These are phyloP conservation scores for Eupsilia transversa DNA, from an alignment of 2,888 invertebrate genomes.

Conservation along the genomic window DNA sequence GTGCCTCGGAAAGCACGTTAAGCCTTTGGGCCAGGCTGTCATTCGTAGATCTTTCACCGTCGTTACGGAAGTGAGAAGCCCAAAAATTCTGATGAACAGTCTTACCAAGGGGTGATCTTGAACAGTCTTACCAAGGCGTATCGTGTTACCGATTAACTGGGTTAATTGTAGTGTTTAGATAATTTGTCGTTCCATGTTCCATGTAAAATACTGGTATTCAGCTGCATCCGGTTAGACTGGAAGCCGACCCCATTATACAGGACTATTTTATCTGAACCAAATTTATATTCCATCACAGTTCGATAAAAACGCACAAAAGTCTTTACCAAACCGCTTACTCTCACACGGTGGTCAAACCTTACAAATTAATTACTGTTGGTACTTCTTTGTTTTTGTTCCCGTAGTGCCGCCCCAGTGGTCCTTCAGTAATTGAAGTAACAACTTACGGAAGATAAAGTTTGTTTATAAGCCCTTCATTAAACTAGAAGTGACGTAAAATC, in stretches of 20 bases:
- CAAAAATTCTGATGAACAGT: not conserved
- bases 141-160: not conserved
- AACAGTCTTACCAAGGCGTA: too few relatives aligned
- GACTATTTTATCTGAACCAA: not conserved
- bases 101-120: too few relatives aligned
- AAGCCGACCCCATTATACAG: not conserved
- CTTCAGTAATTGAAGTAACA: conserved; percentile 33
- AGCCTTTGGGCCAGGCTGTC: too few relatives aligned
- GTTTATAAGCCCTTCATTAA: not conserved
- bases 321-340: conserved; percentile 6
- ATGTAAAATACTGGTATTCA: too few relatives aligned
- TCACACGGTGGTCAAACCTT: conserved; percentile 18
- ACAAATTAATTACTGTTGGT: conserved; percentile 33
- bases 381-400: conserved; percentile 12
- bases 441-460: conserved; percentile 10
- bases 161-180: not conserved
- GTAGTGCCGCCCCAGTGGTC: not conserved
- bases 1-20: too few relatives aligned
- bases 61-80: not conserved
- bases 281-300: not conserved
- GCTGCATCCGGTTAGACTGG: too few relatives aligned
- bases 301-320: not conserved
- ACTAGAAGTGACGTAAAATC: conserved; percentile 3
- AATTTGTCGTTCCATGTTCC: too few relatives aligned
- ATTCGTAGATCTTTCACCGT: not conserved